A percentile compares a stretch with the other conserved stretches of the same genome.
Conservation (phyloP, 53 echinoderm and acorn worm genomes). For the Mesocentrotus franciscanus region DNA sequence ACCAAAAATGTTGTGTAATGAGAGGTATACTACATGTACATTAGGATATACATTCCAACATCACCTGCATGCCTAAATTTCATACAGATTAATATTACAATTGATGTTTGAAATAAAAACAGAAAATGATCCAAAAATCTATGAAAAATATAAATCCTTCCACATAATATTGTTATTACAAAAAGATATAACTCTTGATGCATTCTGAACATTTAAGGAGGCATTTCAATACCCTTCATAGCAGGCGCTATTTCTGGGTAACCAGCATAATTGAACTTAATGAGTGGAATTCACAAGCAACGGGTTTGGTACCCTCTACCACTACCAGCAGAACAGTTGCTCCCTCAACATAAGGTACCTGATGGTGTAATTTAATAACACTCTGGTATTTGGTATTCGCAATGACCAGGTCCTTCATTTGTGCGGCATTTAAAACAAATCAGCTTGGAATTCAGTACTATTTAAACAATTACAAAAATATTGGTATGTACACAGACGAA, state of each 20-base stretch:
- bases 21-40: too few species aligned
- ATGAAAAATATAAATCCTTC: neutral
- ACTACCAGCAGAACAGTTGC: slow-evolving; percentile 37
- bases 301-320: neutral
- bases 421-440: neutral
- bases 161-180: neutral
- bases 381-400: neutral
- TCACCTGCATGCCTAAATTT: too few species aligned
- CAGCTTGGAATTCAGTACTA: neutral
- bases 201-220: neutral
- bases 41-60: too few species aligned
- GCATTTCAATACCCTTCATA: neutral
- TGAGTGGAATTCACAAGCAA: neutral
- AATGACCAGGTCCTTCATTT: neutral
- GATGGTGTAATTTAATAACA: slow-evolving; percentile 19
- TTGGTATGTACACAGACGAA: neutral
- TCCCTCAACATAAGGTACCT: slow-evolving; percentile 10
- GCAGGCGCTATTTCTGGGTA: neutral
- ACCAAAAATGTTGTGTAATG: too few species aligned
- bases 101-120: too few species aligned
- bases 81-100: too few species aligned
- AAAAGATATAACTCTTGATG: neutral
- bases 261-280: slow-evolving; percentile 16
- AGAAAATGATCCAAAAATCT: neutral
- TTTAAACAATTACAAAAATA: neutral